phyloP scores from a whole-genome alignment of 1,140 invertebrate species.

The Schmidtea mediterranea region DNA sequence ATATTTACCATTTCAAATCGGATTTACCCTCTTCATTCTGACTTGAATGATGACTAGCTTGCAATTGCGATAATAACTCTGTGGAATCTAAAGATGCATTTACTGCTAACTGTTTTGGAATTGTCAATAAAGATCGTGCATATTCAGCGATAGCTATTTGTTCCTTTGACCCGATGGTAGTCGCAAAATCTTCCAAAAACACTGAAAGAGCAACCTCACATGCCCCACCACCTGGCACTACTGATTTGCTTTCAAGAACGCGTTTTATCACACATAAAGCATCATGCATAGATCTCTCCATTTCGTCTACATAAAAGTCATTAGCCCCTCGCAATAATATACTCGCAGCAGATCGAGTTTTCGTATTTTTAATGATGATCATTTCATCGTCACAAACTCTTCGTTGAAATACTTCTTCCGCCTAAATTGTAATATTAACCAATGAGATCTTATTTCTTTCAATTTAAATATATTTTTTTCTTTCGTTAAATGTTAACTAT shows the following conservation, averaged over 20 bases:
- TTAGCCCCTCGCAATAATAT: conserved; percentile 86
- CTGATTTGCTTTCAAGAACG: conserved; percentile 72
- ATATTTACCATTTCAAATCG: too few relatives aligned
- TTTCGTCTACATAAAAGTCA: conserved; percentile 95
- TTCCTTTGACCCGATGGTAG: conserved; percentile 76
- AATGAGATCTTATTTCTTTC: too few relatives aligned
- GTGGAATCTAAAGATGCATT: conserved; percentile 96
- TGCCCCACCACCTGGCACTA: conserved; percentile 83
- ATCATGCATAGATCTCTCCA: conserved; percentile 94
- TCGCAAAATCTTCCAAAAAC: conserved; percentile 93
- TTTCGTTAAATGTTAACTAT: too few relatives aligned
- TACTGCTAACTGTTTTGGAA: conserved; percentile 86
- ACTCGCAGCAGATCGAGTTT: conserved; percentile 62
- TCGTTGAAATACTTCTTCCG: conserved; percentile 80
- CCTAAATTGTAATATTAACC: conserved; percentile 31
- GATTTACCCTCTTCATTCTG: too few relatives aligned
- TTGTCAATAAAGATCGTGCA: conserved; percentile 71
- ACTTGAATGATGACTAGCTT: conserved; percentile 88
- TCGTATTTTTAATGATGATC: conserved; percentile 61
- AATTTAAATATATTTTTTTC: too few relatives aligned
- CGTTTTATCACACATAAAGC: conserved; percentile 80
- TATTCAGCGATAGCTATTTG: conserved; percentile 96
- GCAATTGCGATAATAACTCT: conserved; percentile 72
- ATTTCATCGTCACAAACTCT: conserved; percentile 89
- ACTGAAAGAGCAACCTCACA: conserved; percentile 92